Evolutionary conservation across 1,140 invertebrate species (phyloP), one percentile per base, ranked within the genome.

Genomic region (Metopolophium dirhodum): DNA sequence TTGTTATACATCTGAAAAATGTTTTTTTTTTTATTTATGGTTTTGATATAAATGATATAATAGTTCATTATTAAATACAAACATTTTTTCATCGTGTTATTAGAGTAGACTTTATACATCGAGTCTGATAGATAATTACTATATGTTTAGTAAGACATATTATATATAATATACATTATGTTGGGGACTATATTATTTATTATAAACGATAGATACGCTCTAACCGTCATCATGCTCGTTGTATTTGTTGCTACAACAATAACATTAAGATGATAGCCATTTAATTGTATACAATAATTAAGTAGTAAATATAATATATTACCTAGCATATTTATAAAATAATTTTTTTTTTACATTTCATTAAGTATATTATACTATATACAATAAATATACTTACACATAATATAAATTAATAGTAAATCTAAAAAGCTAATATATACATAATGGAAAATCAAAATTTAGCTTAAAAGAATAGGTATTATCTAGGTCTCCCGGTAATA

Each of bases 251-350:
- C 35, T 47, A 57, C 11, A n/a, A 61, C 51, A 57, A 90, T 57
- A 57, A 90, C 88, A 57, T 89, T 51, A 11, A 6, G 88, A 61
- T 41, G 51, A 41, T 61, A 37, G 37, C 37, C 51, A 57, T 30
- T 61, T 90, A 61, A 90, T 41, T 90, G 35, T 90, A 89, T 37
- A 89, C n/a, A 49, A 88, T 88, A 14, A 88, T 51, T 45, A 88
- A 49, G 49, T 88, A 8, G 87, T 88, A 51, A 87, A n/a, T 47
- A n/a, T 41, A 41, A 41, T 37, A 37, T 89, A 57, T 54, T 89
- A 37, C 11, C 51, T 89, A 37, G 6, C 51, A 35, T 88, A 51
- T 35, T 88, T 51, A 51, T 88, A 35, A 51, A 88, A 88, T 54
- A 51, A 47, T 35, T 49, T 87, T 87, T 37, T 37, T 87, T 87